Evolutionary conservation across 35 echinoderm and acorn worm species (phyloP), one percentile per base, ranked within the genome.

Genomic region (Patiria miniata): DNA sequence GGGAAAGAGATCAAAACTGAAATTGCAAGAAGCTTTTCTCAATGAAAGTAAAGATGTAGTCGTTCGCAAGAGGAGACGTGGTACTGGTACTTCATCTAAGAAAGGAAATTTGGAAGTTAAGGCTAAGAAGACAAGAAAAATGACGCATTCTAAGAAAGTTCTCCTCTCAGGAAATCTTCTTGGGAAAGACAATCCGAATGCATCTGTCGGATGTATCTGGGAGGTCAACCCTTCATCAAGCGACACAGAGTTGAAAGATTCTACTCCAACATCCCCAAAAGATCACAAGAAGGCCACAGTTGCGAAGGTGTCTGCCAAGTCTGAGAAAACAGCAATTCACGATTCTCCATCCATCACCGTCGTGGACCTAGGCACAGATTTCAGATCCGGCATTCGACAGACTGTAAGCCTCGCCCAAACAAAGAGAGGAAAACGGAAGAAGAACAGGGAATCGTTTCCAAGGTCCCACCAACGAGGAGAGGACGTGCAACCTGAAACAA

Each of bases 331-430:
- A 36, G 26, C 65, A 16, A 23, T 73, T 73, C 65, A 73, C 15
- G 65, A 73, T 28, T 73, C 65, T 7, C 65, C 65, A 14, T 36
- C 26, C 65, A 73, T 73, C 29, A 73, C 65, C 65, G 34, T 73
- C 2, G 65, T 73, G 21, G 65, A 73, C 29, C 65, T 73, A 1
- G 65, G 7, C 65, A 18, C 19, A 73, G 29, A 34, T 34, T 73
- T 73, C 34, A 73, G 26, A 30, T 73, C 34, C 29, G 65, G 65
- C 65, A 73, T 34, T 30, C 65, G 29, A 10, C 65, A 30, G 34
- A 34, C 29, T 8, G 65, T 73, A 26, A 73, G 30, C 29, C 65
- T 73, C 14, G 10, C 65, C 65, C 34, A 14, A 34, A 4, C 42
- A 12, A 47, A 12, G 4, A 47, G 12, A 47, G 42, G 4, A 4